Percentiles rank a stretch among this genome's conserved stretches.
These are phyloP conservation scores for Unio pictorum DNA, from an alignment of 2,888 invertebrate genomes.

Conservation along the genomic window DNA sequence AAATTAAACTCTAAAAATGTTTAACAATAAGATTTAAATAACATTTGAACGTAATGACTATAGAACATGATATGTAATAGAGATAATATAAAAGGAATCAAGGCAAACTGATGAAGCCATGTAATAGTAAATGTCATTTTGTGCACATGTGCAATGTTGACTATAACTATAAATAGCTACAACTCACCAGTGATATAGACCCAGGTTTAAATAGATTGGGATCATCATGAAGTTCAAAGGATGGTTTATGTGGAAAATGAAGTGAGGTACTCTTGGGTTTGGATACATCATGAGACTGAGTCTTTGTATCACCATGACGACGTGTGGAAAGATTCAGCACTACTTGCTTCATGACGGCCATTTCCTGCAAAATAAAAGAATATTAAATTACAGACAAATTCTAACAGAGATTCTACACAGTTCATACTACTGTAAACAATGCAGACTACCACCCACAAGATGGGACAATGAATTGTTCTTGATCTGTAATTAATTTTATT, in stretches of 20 bases:
- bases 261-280: constrained; percentile 50
- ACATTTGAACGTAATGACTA: no score
- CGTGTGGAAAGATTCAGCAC: constrained; percentile 60
- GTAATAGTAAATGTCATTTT: background rate
- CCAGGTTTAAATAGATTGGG: constrained; percentile 56
- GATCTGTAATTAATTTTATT: no score
- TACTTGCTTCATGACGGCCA: constrained; percentile 69
- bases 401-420: no score
- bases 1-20: no score
- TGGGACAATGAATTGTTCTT: no score
- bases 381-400: no score
- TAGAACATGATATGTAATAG: no score
- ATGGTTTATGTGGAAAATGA: constrained; percentile 28
- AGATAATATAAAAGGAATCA: no score
- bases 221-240: constrained; percentile 50
- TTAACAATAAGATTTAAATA: no score
- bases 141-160: background rate
- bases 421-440: no score
- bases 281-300: constrained; percentile 26
- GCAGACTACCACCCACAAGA: no score
- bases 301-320: constrained; percentile 41
- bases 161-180: background rate
- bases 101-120: no score
- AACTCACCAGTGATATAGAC: constrained; percentile 52
- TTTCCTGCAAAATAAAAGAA: constrained; percentile 52